Evolutionary conservation across 2,797 vertebrate species (phyloP).

Genomic region (Trichosurus vulpecula): DNA sequence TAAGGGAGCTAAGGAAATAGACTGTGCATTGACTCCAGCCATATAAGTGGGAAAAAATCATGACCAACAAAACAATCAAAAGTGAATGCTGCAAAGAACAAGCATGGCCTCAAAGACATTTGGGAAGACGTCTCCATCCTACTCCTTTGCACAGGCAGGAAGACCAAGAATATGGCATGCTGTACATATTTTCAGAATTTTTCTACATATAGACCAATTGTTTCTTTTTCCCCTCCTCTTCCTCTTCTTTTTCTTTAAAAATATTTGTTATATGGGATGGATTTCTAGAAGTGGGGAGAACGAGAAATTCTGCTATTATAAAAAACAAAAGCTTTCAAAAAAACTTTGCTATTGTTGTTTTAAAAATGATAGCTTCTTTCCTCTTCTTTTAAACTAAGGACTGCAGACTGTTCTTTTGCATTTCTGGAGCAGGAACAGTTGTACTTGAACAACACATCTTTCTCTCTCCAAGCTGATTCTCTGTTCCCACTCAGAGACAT

Average conservation of each 20-base stretch:
- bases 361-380: neutral
- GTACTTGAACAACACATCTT: neutral
- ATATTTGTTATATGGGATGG: neutral
- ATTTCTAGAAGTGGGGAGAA: neutral
- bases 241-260: too few relatives aligned
- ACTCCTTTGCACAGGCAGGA: neutral
- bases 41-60: neutral
- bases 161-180: neutral
- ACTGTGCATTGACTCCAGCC: neutral
- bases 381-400: neutral
- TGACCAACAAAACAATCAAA: too few relatives aligned
- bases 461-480: neutral
- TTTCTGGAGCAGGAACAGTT: neutral
- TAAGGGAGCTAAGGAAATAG: neutral
- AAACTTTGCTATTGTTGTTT: neutral
- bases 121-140: neutral
- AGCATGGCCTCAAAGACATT: neutral
- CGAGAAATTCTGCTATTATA: neutral
- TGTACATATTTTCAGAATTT: neutral
- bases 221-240: neutral
- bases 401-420: neutral
- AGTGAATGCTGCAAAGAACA: neutral
- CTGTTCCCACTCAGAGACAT: neutral
- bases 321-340: neutral
- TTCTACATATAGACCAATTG: neutral